A percentile compares a stretch with the other conserved stretches of the same genome.
Evolutionary conservation across 2,888 invertebrate species (phyloP).

Genomic region (Diarsia dahlii): DNA sequence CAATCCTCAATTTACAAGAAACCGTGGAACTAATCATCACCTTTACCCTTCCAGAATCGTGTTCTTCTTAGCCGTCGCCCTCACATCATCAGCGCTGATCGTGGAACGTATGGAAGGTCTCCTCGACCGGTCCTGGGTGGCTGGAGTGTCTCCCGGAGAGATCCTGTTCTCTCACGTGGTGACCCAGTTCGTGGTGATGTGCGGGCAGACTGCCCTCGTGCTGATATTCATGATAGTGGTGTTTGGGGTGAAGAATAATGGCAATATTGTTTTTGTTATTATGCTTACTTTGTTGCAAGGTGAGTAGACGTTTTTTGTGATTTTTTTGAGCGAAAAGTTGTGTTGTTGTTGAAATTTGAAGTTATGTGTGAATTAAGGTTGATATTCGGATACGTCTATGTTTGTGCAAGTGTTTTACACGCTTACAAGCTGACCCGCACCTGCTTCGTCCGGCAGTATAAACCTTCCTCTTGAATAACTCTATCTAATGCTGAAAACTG

Average conservation of each 20-base stretch:
- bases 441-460: too few relatives aligned
- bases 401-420: neutral
- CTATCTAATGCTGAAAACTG: too few relatives aligned
- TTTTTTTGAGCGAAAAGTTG: neutral
- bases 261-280: conserved; percentile 96
- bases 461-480: too few relatives aligned
- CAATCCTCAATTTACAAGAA: too few relatives aligned
- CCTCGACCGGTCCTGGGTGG: conserved; percentile 97
- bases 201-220: conserved; percentile 97
- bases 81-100: conserved; percentile 97
- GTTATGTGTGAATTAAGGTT: neutral
- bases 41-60: conserved; percentile 93
- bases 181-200: conserved; percentile 98
- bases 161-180: conserved; percentile 98
- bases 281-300: conserved; percentile 96
- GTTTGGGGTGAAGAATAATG: conserved; percentile 97
- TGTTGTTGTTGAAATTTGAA: neutral
- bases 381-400: neutral
- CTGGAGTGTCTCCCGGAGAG: conserved; percentile 97
- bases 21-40: neutral
- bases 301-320: conserved; percentile 53
- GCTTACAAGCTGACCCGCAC: too few relatives aligned
- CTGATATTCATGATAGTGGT: conserved; percentile 97
- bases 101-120: conserved; percentile 98
- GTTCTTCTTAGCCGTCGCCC: conserved; percentile 98